A percentile compares a stretch with the other conserved stretches of the same genome.
Evolutionary conservation across 2,797 vertebrate species (phyloP).

Genomic region (Chloroceryle amazona): DNA sequence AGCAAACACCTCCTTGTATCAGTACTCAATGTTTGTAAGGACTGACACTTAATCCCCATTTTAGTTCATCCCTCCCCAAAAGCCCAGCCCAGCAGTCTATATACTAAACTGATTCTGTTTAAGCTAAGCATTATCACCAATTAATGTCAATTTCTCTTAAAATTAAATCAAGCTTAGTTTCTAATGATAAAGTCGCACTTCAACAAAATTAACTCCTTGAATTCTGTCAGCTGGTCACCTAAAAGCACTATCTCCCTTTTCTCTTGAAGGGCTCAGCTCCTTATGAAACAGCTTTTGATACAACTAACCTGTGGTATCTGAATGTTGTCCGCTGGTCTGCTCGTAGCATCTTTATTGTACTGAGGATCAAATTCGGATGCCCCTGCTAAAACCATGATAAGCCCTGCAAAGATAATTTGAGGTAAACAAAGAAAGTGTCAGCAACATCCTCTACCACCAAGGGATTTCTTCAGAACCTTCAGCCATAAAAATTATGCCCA

Average conservation of each 20-base stretch:
- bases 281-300: background rate
- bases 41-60: background rate
- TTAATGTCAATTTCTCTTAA: background rate
- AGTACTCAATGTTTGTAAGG: background rate
- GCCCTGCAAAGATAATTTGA: conserved; percentile 82
- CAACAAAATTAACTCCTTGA: background rate
- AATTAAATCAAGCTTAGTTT: background rate
- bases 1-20: background rate
- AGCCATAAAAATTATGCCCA: background rate
- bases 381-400: conserved; percentile 95
- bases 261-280: background rate
- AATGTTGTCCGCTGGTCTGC: conserved; percentile 95
- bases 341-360: conserved; percentile 98
- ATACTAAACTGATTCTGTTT: background rate
- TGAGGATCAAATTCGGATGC: conserved; percentile 98
- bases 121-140: background rate
- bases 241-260: background rate
- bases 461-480: background rate
- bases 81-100: background rate
- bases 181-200: background rate
- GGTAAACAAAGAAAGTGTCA: conserved; percentile 9
- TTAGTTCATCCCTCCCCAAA: background rate
- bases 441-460: background rate
- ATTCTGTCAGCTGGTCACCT: background rate
- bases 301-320: conserved; percentile 94